Conservation (phyloP, 2,113 vertebrate species). For the Thermophis baileyi region DNA sequence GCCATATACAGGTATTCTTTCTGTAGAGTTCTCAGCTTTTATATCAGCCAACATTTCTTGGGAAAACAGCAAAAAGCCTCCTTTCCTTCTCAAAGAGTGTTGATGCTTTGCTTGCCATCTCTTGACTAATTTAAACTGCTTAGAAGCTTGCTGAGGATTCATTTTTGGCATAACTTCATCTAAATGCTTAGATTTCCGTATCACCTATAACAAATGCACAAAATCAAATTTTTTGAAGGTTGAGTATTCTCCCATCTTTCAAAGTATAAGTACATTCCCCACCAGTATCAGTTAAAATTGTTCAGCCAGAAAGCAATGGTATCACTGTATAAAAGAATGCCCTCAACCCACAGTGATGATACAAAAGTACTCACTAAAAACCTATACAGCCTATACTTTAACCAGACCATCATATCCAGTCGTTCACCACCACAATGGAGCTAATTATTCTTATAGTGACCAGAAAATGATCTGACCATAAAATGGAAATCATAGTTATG, state of each 20-base stretch:
- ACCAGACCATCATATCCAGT: neutral
- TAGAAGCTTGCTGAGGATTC: slow-evolving; percentile 72
- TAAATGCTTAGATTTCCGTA: slow-evolving; percentile 80
- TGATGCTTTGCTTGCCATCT: slow-evolving; percentile 81
- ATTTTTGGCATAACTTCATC: slow-evolving; percentile 80
- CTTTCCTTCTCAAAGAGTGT: slow-evolving; percentile 62
- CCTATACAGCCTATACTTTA: neutral
- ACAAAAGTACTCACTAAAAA: neutral
- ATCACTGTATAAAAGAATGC: neutral
- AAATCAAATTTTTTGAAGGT: neutral
- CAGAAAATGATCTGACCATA: neutral
- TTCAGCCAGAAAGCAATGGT: neutral
- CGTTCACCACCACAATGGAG: neutral
- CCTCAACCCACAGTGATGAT: neutral
- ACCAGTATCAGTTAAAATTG: neutral
- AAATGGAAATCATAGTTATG: neutral
- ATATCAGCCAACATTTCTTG: slow-evolving; percentile 79
- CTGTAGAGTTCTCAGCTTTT: slow-evolving; percentile 55
- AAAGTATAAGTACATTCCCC: neutral
- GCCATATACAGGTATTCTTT: slow-evolving; percentile 42
- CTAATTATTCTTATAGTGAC: neutral
- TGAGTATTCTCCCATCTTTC: neutral
- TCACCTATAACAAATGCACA: slow-evolving; percentile 70
- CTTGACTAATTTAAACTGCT: slow-evolving; percentile 79
- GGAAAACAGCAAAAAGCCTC: slow-evolving; percentile 85